These are phyloP conservation scores for Trichosurus vulpecula DNA, from an alignment of 2,797 vertebrate species.

Conservation along the genomic window DNA sequence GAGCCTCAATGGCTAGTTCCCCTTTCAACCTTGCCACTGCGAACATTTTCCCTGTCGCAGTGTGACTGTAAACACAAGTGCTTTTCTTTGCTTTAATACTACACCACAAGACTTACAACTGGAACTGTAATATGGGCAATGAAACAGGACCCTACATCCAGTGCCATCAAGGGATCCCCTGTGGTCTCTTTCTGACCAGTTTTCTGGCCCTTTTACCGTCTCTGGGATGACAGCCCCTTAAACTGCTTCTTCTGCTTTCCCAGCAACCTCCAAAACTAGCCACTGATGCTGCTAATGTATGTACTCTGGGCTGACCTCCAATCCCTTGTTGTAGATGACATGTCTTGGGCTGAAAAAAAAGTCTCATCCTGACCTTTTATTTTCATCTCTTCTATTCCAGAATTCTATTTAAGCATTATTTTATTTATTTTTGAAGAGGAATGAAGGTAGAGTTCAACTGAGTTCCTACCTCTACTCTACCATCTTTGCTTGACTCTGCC, in stretches of 20 bases:
- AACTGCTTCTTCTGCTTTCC: not conserved
- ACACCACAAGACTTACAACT: not conserved
- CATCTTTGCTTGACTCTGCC: not conserved
- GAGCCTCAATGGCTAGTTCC: no score
- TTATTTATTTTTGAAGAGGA: not conserved
- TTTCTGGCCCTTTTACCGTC: not conserved
- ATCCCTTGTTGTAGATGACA: no score
- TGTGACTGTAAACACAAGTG: not conserved
- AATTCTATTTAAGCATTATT: no score
- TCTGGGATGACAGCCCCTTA: not conserved
- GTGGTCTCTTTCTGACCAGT: not conserved
- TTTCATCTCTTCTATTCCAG: not conserved
- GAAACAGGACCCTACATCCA: not conserved
- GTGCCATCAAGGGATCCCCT: not conserved
- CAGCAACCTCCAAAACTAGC: not conserved
- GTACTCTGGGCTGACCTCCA: not conserved
- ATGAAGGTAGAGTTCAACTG: not conserved
- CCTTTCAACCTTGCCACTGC: not conserved
- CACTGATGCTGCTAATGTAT: not conserved
- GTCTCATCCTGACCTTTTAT: not conserved
- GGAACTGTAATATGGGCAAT: not conserved
- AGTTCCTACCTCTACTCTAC: not conserved
- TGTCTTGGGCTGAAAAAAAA: not conserved
- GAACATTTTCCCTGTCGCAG: fast-evolving
- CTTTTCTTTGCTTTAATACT: not conserved